These are phyloP conservation scores for Bugula neritina DNA, from an alignment of 2,888 invertebrate species.

Conservation along the genomic window DNA sequence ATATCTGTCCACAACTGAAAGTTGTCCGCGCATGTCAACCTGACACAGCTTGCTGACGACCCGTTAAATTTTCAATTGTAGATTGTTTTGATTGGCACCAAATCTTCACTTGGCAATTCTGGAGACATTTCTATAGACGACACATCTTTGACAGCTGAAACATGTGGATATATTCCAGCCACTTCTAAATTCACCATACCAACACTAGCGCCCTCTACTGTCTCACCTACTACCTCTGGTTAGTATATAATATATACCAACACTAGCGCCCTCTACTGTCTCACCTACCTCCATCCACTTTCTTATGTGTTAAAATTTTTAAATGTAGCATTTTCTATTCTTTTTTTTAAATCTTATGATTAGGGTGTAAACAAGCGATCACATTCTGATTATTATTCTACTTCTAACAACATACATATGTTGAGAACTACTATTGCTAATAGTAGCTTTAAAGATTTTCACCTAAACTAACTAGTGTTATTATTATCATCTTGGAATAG, in stretches of 20 bases:
- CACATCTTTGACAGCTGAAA: not conserved
- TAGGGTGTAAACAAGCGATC: no score
- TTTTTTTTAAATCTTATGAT: no score
- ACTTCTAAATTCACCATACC: not conserved
- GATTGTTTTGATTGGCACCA: conserved; percentile 25
- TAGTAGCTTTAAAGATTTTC: no score
- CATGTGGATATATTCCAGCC: not conserved
- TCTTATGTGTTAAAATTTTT: not conserved
- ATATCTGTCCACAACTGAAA: no score
- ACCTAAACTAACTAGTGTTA: no score
- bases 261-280: not conserved
- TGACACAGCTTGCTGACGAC: no score
- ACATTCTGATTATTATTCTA: no score
- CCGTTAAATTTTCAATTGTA: no score
- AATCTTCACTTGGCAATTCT: conserved; percentile 8
- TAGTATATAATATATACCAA: not conserved
- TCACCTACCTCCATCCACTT: not conserved
- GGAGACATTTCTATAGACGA: conserved; percentile 28
- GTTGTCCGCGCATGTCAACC: no score
- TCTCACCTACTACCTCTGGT: not conserved
- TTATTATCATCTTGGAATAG: no score
- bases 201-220: not conserved
- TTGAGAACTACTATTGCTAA: no score
- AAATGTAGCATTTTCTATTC: not conserved
- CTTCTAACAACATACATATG: no score